These are phyloP conservation scores for Rhinichthys klamathensis DNA, from an alignment of 2,113 vertebrate species.

Conservation along the genomic window DNA sequence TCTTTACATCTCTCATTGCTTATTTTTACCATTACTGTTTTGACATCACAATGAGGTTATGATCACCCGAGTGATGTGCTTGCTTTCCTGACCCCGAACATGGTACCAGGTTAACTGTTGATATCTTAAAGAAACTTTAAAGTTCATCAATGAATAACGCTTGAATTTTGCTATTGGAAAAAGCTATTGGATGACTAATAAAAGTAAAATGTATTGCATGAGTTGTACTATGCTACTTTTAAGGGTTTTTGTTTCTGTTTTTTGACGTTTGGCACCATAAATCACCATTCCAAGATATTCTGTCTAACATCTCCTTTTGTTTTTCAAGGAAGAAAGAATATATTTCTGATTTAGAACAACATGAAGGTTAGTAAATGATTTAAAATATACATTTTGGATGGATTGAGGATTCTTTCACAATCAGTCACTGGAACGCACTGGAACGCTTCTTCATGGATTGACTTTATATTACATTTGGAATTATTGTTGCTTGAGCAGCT, in stretches of 20 bases:
- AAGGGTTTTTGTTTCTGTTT: background rate
- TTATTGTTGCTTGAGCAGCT: slow-evolving; percentile 19
- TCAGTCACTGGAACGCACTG: slow-evolving; percentile 9
- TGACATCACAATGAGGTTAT: background rate
- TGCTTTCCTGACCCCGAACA: background rate
- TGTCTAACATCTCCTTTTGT: background rate
- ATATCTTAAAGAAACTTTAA: background rate
- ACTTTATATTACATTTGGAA: slow-evolving; percentile 17
- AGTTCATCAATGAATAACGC: background rate
- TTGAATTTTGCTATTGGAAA: background rate
- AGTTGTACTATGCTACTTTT: background rate
- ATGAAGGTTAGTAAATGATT: background rate
- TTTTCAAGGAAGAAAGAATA: background rate
- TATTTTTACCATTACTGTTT: background rate
- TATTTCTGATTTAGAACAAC: background rate
- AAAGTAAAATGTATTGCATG: background rate
- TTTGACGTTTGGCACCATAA: background rate
- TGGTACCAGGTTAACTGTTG: background rate
- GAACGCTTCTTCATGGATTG: slow-evolving; percentile 20
- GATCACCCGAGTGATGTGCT: background rate
- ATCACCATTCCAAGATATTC: background rate
- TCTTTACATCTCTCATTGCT: slow-evolving; percentile 20
- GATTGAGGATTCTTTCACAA: background rate
- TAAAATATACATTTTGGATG: background rate
- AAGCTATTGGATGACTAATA: background rate